Conservation (phyloP, 2,113 vertebrate genomes). For the Cariama cristata region DNA sequence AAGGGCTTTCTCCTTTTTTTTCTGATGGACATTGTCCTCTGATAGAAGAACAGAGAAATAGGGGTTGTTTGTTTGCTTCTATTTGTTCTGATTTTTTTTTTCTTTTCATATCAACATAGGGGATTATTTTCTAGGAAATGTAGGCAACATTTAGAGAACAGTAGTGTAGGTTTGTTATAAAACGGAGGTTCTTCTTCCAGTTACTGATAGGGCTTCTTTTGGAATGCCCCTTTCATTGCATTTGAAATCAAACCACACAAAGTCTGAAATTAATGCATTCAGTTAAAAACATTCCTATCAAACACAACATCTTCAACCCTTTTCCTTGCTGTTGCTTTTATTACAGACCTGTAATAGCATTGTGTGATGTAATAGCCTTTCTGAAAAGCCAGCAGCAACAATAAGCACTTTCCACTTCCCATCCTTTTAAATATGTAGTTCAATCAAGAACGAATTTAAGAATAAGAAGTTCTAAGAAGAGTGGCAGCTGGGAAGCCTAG, state of each 20-base stretch:
- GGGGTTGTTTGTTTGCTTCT: not conserved
- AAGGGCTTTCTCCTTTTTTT: not conserved
- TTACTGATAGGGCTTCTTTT: conserved; percentile 15
- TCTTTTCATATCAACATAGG: not conserved
- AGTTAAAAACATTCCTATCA: not conserved
- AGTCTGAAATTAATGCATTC: not conserved
- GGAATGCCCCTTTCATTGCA: conserved; percentile 50
- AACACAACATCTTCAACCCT: not conserved
- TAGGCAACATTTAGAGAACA: not conserved
- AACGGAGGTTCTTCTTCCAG: not conserved
- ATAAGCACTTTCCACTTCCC: not conserved
- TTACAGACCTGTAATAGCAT: not conserved
- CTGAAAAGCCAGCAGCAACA: not conserved
- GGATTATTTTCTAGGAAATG: conserved; percentile 37
- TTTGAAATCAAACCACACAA: conserved; percentile 16
- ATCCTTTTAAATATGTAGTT: not conserved
- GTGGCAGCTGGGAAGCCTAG: not conserved
- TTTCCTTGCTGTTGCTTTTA: not conserved
- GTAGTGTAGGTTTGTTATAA: not conserved
- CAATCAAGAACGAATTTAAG: not conserved
- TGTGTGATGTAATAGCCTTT: not conserved
- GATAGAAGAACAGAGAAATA: not conserved
- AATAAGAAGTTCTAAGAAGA: not conserved
- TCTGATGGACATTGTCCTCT: not conserved
- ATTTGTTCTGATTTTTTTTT: not conserved